Base-by-base conservation (phyloP, 2,797 vertebrate species). In the Neosilurus mollespiculum region DNA sequence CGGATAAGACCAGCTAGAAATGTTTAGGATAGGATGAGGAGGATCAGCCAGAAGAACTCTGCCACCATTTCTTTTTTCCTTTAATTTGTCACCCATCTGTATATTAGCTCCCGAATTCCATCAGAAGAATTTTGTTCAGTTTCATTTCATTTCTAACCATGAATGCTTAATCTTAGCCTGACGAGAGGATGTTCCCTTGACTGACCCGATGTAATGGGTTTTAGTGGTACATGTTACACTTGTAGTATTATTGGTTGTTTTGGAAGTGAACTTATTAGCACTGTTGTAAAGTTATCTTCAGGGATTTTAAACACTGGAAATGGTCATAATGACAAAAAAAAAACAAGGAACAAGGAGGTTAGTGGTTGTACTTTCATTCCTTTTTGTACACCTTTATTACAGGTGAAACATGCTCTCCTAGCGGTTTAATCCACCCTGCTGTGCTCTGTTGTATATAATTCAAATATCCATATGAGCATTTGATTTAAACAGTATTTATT, bases 301-400 rank as follows among this genome's bases (percentile, higher is more conserved):
- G 88, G 87, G 87, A 89, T 87, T 84, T 84, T 81, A 67, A 77
- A 75, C 65, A 71, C 65, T 81, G 58, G 66, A 82, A n/a, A 80
- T 69, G 51, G n/a, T 37, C 53, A 51, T 73, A 30, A 20, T 37
- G 12, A 16, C 11, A 51, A 49, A 30, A 22, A 30, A 65, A 83
- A 81, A 53, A 81, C 78, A 62, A 71, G 58, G 14, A 51, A 64
- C 43, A 20, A 56, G 51, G 61, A 72, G 59, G 58, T 78, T 59
- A 43, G 61, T 69, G 73, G 64, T 65, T 49, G 20, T 83, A 70
- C 24, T 70, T 86, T 84, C 49, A 15, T 84, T 82, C 72, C 71
- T 26, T 56, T 56, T 56, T 56, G 26, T 59, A 59, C 54, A 61
- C 56, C 56, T 1, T 61, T 43, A 77, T 61, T 72, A 20, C 77